These are phyloP conservation scores for Dipodomys ordii DNA, from an alignment of 2,113 vertebrate species.

Conservation along the genomic window DNA sequence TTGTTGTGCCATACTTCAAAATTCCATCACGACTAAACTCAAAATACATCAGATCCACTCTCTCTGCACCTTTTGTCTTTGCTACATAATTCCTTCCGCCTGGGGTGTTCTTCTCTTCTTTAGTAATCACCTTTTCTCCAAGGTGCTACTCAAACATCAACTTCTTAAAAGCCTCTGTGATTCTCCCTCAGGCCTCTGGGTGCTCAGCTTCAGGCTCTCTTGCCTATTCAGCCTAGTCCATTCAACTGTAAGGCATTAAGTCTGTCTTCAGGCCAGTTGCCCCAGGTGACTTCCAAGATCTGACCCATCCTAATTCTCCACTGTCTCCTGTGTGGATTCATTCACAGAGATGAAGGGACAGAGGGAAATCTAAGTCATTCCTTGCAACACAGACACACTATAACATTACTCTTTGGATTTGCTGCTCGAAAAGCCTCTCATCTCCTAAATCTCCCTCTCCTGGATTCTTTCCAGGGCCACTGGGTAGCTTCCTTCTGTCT, in stretches of 20 bases:
- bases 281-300: not conserved
- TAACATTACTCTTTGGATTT: not conserved
- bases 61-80: not conserved
- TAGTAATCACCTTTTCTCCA: not conserved
- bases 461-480: conserved; percentile 39
- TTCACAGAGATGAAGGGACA: conserved; percentile 25
- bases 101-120: not conserved
- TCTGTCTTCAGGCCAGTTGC: not conserved
- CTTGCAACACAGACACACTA: not conserved
- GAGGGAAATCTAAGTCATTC: not conserved
- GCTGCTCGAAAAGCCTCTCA: conserved; percentile 23
- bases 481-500: conserved; percentile 50
- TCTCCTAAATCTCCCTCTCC: conserved; percentile 32
- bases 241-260: not conserved
- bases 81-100: not conserved
- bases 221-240: not conserved
- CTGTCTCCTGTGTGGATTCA: not conserved
- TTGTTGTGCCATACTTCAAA: not conserved
- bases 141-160: not conserved
- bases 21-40: not conserved
- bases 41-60: not conserved
- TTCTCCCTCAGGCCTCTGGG: not conserved
- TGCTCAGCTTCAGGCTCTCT: not conserved
- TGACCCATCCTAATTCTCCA: not conserved
- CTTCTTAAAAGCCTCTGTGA: not conserved